Base-by-base conservation (phyloP, 1,140 invertebrate species). In the Mamestra configurata region DNA sequence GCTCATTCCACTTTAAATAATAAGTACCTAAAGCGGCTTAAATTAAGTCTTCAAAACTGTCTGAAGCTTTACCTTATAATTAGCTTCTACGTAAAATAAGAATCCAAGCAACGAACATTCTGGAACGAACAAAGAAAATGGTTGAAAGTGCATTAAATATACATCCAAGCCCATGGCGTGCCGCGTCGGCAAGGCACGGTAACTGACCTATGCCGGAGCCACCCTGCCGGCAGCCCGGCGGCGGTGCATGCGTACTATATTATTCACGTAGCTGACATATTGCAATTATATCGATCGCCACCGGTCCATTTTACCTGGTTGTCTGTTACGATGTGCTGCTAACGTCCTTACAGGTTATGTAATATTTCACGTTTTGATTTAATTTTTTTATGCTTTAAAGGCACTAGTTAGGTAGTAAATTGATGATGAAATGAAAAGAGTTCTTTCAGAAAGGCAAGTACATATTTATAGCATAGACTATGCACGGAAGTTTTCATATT, bases 191-290 rank as follows among this genome's bases (percentile, higher is more conserved):
- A 77, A 82, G 43, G 78, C 79, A 79, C 82, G 80, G 83, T 89
- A 87, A 91, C 91, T 91, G 88, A 91, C 90, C 91, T 91, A 90
- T 87, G 84, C 80, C 83, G 84, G 83, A 84, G 83, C 83, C 71
- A 68, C 80, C 82, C 75, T 53, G 55, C 57, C 51, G 73, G 24
- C 20, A 40, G 37, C 37, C 43, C 15, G 43, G 13, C 15, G 43
- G 13, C 70, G 85, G 85, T 90, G 90, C 88, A 91, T 90, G 86
- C 90, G 89, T 90, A 86, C 79, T 88, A 81, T 83, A 83, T 78
- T 82, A 66, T 84, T 82, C 82, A 57, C 66, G 57, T 78, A 75
- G 66, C 82, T 86, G 85, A 86, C 84, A 84, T 85, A 85, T 86
- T 87, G 84, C 84, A 88, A 79, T 81, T 80, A 82, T 92, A 92